phyloP scores from a whole-genome alignment of 2,888 invertebrate genomes.

The Anthrax anthrax region DNA sequence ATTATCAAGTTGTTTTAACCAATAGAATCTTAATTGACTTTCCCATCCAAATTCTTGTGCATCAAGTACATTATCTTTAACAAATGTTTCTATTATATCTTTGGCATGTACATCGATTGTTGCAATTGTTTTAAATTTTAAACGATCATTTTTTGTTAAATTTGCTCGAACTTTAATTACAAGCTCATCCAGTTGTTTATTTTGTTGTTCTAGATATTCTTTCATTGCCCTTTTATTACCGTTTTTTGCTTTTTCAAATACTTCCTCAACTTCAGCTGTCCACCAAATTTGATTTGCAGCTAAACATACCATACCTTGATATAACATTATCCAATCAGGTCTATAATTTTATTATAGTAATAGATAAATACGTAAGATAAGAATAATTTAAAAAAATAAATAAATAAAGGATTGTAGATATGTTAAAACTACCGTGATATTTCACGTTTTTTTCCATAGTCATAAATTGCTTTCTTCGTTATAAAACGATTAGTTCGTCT shows the following conservation, averaged over 20 bases:
- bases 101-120: conserved; percentile 87
- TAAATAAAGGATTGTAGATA: neutral
- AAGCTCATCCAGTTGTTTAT: conserved; percentile 68
- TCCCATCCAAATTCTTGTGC: conserved; percentile 87
- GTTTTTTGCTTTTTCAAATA: conserved; percentile 48
- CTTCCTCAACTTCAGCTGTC: conserved; percentile 89
- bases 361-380: no score
- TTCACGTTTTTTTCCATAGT: conserved; percentile 63
- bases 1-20: conserved; percentile 69
- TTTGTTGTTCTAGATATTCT: conserved; percentile 61
- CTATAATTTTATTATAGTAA: no score
- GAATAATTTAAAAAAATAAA: neutral
- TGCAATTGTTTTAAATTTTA: conserved; percentile 76
- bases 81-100: conserved; percentile 75
- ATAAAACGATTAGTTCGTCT: conserved; percentile 64
- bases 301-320: conserved; percentile 75
- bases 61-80: conserved; percentile 66
- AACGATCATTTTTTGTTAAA: conserved; percentile 63
- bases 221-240: conserved; percentile 83
- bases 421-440: conserved; percentile 38
- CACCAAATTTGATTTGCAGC: conserved; percentile 88
- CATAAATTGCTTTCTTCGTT: conserved; percentile 75
- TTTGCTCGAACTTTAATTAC: conserved; percentile 58
- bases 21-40: conserved; percentile 83
- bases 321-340: conserved; percentile 77